These are phyloP conservation scores for Eupleurogrammus muticus DNA, from an alignment of 2,797 vertebrate species.

Conservation along the genomic window DNA sequence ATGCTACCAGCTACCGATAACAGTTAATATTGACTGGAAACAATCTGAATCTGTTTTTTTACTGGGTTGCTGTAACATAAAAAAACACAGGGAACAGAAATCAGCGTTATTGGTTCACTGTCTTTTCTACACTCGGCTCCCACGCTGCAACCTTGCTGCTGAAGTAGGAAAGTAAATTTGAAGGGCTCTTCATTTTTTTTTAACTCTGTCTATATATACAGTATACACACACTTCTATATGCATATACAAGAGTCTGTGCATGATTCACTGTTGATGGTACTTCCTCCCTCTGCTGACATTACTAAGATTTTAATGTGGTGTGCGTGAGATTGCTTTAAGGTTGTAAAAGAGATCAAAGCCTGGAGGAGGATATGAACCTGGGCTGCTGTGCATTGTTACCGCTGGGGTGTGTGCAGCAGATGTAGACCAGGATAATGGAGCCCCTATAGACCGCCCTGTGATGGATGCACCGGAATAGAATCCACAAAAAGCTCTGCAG, in stretches of 20 bases:
- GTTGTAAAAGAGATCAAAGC: slow-evolving; percentile 75
- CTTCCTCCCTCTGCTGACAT: slow-evolving; percentile 61
- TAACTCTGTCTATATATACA: too few species aligned
- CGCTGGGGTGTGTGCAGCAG: slow-evolving; percentile 40
- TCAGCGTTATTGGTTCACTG: slow-evolving; percentile 20
- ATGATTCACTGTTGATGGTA: slow-evolving; percentile 57
- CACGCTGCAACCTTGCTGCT: slow-evolving; percentile 57
- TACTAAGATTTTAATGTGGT: slow-evolving; percentile 75
- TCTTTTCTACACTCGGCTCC: slow-evolving; percentile 47
- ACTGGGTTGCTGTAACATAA: slow-evolving; percentile 39
- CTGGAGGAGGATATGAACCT: slow-evolving; percentile 62
- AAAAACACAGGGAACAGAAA: slow-evolving; percentile 49
- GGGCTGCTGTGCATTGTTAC: slow-evolving; percentile 61
- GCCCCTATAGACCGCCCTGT: slow-evolving; percentile 37
- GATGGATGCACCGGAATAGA: slow-evolving; percentile 43
- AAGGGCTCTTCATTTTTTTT: slow-evolving; percentile 66
- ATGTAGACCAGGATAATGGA: slow-evolving; percentile 42
- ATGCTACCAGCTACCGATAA: not conserved
- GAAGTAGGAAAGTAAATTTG: slow-evolving; percentile 62
- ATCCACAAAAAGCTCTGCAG: slow-evolving; percentile 16
- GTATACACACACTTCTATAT: slow-evolving; percentile 10
- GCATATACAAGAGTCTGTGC: slow-evolving; percentile 50
- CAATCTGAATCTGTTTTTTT: not conserved
- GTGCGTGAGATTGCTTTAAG: slow-evolving; percentile 70
- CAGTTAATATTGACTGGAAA: slow-evolving; percentile 17